These are phyloP conservation scores for Drosophila birchii DNA, from an alignment of 2,888 invertebrate species.

Conservation along the genomic window DNA sequence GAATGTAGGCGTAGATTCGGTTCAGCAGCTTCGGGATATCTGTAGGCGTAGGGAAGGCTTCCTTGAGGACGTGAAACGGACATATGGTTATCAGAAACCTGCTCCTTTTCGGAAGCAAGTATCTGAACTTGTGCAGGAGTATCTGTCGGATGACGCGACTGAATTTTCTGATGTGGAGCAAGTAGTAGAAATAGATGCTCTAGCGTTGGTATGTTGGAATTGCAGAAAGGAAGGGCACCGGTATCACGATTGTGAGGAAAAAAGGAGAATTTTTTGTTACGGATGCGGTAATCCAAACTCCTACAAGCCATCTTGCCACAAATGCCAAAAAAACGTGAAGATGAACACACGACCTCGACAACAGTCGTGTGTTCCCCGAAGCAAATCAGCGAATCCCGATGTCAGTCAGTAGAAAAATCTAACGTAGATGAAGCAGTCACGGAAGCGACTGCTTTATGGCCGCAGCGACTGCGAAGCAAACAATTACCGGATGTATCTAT, in stretches of 20 bases:
- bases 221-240: too few relatives aligned
- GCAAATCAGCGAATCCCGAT: not conserved
- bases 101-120: not conserved
- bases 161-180: slow-evolving; percentile 1
- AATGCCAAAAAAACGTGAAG: slow-evolving; percentile 2
- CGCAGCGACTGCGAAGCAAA: not conserved
- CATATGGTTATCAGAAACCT: too few relatives aligned
- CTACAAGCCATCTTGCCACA: not conserved
- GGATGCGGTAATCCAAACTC: not conserved
- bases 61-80: too few relatives aligned
- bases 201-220: not conserved
- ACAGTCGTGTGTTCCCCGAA: not conserved
- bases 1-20: too few relatives aligned
- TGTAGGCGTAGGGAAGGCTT: too few relatives aligned
- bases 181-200: not conserved
- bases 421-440: not conserved
- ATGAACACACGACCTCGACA: not conserved
- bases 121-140: not conserved
- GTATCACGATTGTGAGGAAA: not conserved
- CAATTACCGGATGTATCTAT: not conserved
- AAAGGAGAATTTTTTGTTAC: not conserved
- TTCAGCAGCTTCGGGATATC: too few relatives aligned
- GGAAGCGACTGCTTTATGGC: not conserved
- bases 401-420: not conserved
- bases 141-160: not conserved